phyloP scores from a whole-genome alignment of 2,888 invertebrate species.

The Dione vanillae region DNA sequence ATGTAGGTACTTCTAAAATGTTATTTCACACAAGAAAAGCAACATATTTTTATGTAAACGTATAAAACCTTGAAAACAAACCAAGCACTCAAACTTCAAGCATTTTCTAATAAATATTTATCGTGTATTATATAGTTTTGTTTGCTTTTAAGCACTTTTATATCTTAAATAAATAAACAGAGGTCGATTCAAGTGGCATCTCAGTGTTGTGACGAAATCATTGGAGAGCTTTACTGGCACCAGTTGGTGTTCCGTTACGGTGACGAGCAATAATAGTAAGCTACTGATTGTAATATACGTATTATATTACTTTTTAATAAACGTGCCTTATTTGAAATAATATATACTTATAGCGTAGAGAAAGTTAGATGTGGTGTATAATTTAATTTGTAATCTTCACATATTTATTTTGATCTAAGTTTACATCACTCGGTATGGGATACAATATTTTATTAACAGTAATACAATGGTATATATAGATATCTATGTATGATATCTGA shows the following conservation, averaged over 20 bases:
- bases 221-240: neutral
- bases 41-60: too few relatives aligned
- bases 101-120: too few relatives aligned
- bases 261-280: neutral
- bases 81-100: too few relatives aligned
- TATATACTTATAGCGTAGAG: constrained; percentile 9
- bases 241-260: constrained; percentile 14
- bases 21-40: too few relatives aligned
- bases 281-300: constrained; percentile 18
- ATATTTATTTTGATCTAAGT: neutral
- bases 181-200: constrained; percentile 4
- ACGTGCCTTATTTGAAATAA: neutral
- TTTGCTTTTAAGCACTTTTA: neutral
- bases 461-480: too few relatives aligned
- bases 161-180: constrained; percentile 3
- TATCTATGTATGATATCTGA: too few relatives aligned
- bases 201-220: constrained; percentile 4
- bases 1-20: too few relatives aligned
- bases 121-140: too few relatives aligned
- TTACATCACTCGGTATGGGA: neutral
- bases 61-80: too few relatives aligned
- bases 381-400: neutral
- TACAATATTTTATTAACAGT: too few relatives aligned
- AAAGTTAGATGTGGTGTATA: neutral
- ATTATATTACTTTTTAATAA: constrained; percentile 23